Evolutionary conservation across 1,140 invertebrate genomes (phyloP).

Genomic region (silkworm (Bombyx mori)): ASM3026992v2 NC_085127.1:7064501-7065000

Average conservation of each 20-base stretch:
- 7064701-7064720: constrained; percentile 54
- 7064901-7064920: constrained; percentile 71
- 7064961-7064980: constrained; percentile 70
- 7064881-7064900: constrained; percentile 70
- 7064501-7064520: constrained; percentile 67
- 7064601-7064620: constrained; percentile 67
- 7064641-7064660: constrained; percentile 63
- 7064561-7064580: constrained; percentile 67
- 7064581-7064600: constrained; percentile 64
- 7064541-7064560: constrained; percentile 69
- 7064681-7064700: constrained; percentile 65
- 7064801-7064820: constrained; percentile 11
- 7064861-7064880: constrained; percentile 62
- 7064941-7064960: constrained; percentile 72
- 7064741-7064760: constrained; percentile 28
- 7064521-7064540: constrained; percentile 64
- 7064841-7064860: constrained; percentile 50
- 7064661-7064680: constrained; percentile 66
- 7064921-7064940: constrained; percentile 70
- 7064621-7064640: constrained; percentile 69
- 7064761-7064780: constrained; percentile 4
- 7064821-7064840: constrained; percentile 36
- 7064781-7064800: neutral
- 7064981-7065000: constrained; percentile 70
- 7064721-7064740: constrained; percentile 40